Conservation (phyloP, 2,888 invertebrate species). For the Drosophila kuntzei region DNA sequence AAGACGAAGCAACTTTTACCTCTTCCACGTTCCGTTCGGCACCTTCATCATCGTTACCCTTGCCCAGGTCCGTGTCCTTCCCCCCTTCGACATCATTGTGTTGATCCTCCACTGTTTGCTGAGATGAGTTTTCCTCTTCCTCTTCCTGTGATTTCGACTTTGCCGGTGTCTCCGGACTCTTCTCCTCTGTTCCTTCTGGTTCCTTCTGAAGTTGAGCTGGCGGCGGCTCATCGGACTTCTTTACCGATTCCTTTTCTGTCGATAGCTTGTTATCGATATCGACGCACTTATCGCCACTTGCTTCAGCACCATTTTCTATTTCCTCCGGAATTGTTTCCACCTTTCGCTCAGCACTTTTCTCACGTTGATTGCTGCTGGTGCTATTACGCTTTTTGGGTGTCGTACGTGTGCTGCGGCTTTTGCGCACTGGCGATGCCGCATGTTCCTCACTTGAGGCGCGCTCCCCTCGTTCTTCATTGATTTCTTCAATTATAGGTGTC, state of each 20-base stretch:
- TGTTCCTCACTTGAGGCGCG: conserved; percentile 73
- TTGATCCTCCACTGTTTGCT: conserved; percentile 23
- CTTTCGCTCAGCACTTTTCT: conserved; percentile 84
- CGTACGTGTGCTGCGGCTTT: conserved; percentile 69
- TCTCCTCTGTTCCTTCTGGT: conserved; percentile 1
- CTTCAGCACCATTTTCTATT: conserved; percentile 85
- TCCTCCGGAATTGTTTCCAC: conserved; percentile 86
- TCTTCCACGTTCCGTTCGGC: conserved; percentile 40
- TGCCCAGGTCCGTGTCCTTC: conserved; percentile 12
- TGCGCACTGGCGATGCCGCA: conserved; percentile 62
- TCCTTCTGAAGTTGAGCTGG: conserved; percentile 15
- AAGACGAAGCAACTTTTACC: conserved; percentile 76
- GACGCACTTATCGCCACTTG: conserved; percentile 28
- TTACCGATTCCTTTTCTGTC: conserved; percentile 16
- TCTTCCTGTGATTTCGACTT: conserved; percentile 29
- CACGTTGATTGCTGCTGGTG: conserved; percentile 51
- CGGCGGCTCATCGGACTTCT: conserved; percentile 12
- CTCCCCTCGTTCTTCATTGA: conserved; percentile 54
- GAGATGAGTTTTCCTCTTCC: conserved; percentile 13
- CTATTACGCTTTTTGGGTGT: conserved; percentile 69
- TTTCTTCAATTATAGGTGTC: conserved; percentile 54
- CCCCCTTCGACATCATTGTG: conserved; percentile 26
- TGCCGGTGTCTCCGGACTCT: conserved; percentile 7
- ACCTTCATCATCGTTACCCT: conserved; percentile 21
- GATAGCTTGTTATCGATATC: conserved; percentile 49